phyloP scores from a whole-genome alignment of 2,888 invertebrate genomes.

The Himalopsyche tibetana region DNA sequence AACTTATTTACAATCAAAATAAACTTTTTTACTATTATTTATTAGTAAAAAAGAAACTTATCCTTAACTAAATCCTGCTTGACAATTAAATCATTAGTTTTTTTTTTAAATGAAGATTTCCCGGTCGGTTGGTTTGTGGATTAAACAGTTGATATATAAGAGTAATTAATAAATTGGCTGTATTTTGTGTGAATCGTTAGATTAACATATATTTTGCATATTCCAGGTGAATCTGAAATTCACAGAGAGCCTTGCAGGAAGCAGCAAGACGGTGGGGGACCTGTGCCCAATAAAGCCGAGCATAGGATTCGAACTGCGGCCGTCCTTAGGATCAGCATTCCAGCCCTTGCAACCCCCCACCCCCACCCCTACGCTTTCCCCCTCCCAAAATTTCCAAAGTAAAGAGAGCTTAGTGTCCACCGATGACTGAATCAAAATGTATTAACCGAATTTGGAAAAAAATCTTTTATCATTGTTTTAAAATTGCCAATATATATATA shows the following conservation, averaged over 20 bases:
- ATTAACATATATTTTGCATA: not conserved
- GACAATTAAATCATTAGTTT: no score
- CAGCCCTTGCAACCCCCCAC: slow-evolving; percentile 79
- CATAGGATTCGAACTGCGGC: slow-evolving; percentile 85
- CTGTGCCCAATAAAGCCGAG: slow-evolving; percentile 79
- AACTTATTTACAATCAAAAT: no score
- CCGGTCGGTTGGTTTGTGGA: no score
- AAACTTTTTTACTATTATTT: no score
- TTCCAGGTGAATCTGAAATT: slow-evolving; percentile 81
- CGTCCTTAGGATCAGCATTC: slow-evolving; percentile 89
- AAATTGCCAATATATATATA: slow-evolving; percentile 49
- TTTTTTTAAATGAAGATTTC: no score
- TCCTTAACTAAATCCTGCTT: no score
- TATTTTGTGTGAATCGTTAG: no score
- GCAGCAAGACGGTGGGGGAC: slow-evolving; percentile 71
- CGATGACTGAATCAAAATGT: slow-evolving; percentile 56
- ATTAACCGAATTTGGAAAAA: slow-evolving; percentile 61
- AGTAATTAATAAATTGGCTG: no score
- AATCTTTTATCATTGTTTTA: slow-evolving; percentile 55
- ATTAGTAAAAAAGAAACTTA: no score
- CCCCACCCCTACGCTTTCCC: not conserved
- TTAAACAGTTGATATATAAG: no score
- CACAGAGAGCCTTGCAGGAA: slow-evolving; percentile 74
- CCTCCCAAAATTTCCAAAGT: slow-evolving; percentile 35
- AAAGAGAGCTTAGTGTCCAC: slow-evolving; percentile 61